Evolutionary conservation across 2,797 vertebrate species (phyloP), one percentile per base, ranked within the genome.

Genomic region (Streptopelia turtur): DNA sequence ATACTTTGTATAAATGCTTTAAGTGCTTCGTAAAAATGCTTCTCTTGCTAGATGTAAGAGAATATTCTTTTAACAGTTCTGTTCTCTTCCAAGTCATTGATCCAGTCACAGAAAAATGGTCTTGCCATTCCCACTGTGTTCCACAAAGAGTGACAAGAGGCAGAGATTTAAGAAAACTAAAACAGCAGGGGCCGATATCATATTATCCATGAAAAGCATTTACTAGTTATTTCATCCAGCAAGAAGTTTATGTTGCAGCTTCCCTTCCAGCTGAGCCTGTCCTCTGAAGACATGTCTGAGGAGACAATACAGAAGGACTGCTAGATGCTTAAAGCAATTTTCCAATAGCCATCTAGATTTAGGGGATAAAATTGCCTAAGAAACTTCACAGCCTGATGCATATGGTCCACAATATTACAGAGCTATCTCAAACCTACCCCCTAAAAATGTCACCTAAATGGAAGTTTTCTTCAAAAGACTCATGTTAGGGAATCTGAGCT

Each of bases 151-250:
- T 45, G 85, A 89, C 59, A 88, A 24, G 57, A 93, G 45, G 64
- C 39, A 96, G 52, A 65, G 43, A 47, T 63, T 82, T 77, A 89
- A 93, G 88, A 89, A 87, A 96, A 95, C 83, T 63, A 90, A 77
- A 59, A 52, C 74, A 90, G 78, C 64, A 83, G 85, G 88, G 22
- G 30, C 28, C 66, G 68, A 1, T 87, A 90, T 76, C 64, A 21
- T 57, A 84, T 49, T 79, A 76, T 16, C 77, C 56, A 70, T 7
- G 1, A 66, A 93, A 91, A 95, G 80, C 74, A 90, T 93, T 89
- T 86, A 86, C 66, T 52, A 85, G 84, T 95, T 94, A 86, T 92
- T 92, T 79, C 76, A 95, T 94, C n/a, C 88, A 88, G 83, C 74
- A 74, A 92, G 71, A 95, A 13, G 6, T 78, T 91, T 91, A 64